Evolutionary conservation across 2,888 invertebrate genomes (phyloP).

Genomic region (Eupithecia pulchellata): DNA sequence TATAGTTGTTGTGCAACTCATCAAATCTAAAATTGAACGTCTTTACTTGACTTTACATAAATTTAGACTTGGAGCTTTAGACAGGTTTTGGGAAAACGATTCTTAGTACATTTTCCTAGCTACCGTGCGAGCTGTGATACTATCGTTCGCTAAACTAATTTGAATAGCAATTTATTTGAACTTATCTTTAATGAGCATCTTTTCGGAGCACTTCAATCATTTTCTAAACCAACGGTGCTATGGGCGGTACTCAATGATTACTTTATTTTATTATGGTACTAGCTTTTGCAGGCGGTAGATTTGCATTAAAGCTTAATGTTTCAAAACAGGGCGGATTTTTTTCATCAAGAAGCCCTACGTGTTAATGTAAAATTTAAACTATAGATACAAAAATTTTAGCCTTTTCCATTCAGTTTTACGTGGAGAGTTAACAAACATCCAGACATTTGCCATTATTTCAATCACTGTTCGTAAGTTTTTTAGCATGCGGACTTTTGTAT

Average conservation of each 20-base stretch:
- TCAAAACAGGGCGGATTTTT: too few species aligned
- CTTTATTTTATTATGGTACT: slow-evolving; percentile 10
- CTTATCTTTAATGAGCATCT: slow-evolving; percentile 64
- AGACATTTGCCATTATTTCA: not conserved
- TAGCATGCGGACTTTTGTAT: too few species aligned
- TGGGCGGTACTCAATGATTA: slow-evolving; percentile 11
- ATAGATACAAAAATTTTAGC: not conserved
- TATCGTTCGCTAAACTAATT: slow-evolving; percentile 59
- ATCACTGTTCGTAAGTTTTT: too few species aligned
- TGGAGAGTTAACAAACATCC: not conserved
- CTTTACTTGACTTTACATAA: not conserved
- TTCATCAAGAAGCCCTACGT: not conserved
- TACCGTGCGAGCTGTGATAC: slow-evolving; percentile 48
- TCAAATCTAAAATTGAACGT: not conserved
- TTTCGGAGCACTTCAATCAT: slow-evolving; percentile 63
- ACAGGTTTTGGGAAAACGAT: not conserved
- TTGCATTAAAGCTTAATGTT: too few species aligned
- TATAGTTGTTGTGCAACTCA: not conserved
- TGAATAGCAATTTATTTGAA: slow-evolving; percentile 60
- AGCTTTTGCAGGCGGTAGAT: not conserved
- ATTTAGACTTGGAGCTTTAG: not conserved
- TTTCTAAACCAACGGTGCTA: slow-evolving; percentile 28
- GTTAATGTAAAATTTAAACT: not conserved
- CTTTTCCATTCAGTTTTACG: not conserved
- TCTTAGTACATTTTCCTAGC: slow-evolving; percentile 14